Evolutionary conservation across 2,888 invertebrate species (phyloP).

Genomic region (Plebejus melissa): DNA sequence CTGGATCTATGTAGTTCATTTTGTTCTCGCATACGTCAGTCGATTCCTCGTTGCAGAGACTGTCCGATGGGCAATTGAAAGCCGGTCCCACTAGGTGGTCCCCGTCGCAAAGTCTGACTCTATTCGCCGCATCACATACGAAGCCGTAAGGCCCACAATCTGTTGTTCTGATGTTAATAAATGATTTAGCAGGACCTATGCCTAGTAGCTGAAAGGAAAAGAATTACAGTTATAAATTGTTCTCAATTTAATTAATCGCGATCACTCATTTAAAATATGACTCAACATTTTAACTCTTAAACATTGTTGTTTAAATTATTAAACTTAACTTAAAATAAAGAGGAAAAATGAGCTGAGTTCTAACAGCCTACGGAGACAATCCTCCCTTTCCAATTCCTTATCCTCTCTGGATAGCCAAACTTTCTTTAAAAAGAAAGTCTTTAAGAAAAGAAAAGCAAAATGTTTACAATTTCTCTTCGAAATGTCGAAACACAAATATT

Average conservation of each 20-base stretch:
- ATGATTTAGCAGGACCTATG: slow-evolving; percentile 37
- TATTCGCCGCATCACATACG: slow-evolving; percentile 55
- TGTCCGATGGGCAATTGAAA: slow-evolving; percentile 62
- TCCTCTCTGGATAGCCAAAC: not conserved
- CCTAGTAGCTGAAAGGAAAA: slow-evolving; percentile 32
- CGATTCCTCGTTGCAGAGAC: slow-evolving; percentile 67
- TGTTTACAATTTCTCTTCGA: not conserved
- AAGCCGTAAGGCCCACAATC: slow-evolving; percentile 69
- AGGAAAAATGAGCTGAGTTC: no score
- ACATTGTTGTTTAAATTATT: no score
- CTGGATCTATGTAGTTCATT: slow-evolving; percentile 59
- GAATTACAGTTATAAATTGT: not conserved
- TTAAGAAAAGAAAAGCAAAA: not conserved
- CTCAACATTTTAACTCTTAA: no score
- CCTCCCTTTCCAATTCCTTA: not conserved
- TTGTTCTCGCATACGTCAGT: slow-evolving; percentile 62
- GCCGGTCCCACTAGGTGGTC: slow-evolving; percentile 56
- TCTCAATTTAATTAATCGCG: no score
- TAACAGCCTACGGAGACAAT: not conserved
- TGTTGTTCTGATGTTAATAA: slow-evolving; percentile 42
- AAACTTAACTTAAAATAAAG: no score
- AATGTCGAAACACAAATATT: slow-evolving; percentile 13
- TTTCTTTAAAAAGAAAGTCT: not conserved
- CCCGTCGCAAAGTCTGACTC: slow-evolving; percentile 60
- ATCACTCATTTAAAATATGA: no score